Evolutionary conservation across 2,113 vertebrate species (phyloP), one percentile per base, ranked within the genome.

Genomic region (Plestiodon gilberti): DNA sequence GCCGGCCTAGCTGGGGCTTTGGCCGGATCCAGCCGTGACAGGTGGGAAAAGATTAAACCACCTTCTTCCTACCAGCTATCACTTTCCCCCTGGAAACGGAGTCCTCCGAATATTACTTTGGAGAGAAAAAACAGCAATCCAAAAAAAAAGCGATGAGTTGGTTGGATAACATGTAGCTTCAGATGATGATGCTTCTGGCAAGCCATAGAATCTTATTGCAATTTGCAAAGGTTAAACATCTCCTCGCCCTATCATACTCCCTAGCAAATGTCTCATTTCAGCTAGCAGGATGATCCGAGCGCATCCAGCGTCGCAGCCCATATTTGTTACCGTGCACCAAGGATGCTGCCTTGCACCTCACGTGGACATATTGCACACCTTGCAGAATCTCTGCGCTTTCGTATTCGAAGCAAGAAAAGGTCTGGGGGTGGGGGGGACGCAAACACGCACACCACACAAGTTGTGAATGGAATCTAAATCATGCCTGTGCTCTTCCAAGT

Each of bases 401-500:
- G 1, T 88, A 80, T 84, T 90, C 40, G 69, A 89, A 76, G 59
- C 87, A 85, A 91, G 57, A 64, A 93, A 93, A 95, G 92, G 61
- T 61, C 17, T 4, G 86, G 83, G 0, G 65, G 91, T 79, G 85
- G 87, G 13, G 43, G 4, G 48, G 2, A 7, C 9, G 1, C 30
- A 69, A 28, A 61, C 13, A 61, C 59, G 11, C 59, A 61, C 59
- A 61, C 30, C 2, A 13, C 43, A n/a, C 93, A 93, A 93, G 94
- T 96, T 94, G 87, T 94, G 95, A 95, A 95, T 90, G 77, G 78
- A 93, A 89, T 95, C 95, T 90, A 93, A 96, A 94, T 90, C 85
- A 85, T 94, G 94, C 92, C 86, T 79, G 62, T 86, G 94, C 88
- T 87, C 87, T 96, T 95, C 92, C 95, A 96, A 96, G 96, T 96